Percentiles rank a stretch among this genome's conserved stretches.
These are phyloP conservation scores for Mico argentatus DNA, from an alignment of 2,797 vertebrate genomes.

Conservation along the genomic window DNA sequence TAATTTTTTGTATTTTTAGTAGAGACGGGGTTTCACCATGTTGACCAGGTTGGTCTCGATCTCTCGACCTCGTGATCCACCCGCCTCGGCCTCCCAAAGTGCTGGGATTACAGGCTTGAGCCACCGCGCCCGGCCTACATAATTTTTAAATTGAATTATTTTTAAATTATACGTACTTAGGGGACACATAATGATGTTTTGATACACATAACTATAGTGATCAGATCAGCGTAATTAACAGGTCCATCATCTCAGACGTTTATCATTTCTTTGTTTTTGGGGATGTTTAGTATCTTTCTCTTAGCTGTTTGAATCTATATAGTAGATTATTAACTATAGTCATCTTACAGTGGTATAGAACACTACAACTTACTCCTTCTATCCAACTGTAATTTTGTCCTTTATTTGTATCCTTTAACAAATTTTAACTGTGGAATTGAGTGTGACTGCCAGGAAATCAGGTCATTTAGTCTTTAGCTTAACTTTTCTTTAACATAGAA, in stretches of 20 bases:
- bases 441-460: not conserved
- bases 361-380: not conserved
- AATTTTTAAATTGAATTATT: not conserved
- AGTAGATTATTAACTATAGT: not conserved
- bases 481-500: not conserved
- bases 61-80: too few species aligned
- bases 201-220: not conserved
- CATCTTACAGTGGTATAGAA: not conserved
- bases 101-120: too few species aligned
- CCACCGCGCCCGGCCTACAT: too few species aligned
- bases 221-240: not conserved
- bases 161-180: not conserved
- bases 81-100: too few species aligned
- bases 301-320: not conserved
- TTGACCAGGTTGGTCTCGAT: too few species aligned
- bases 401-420: not conserved
- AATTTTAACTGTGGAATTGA: slow-evolving; percentile 15
- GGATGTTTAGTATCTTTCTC: not conserved
- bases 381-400: not conserved
- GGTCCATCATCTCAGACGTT: not conserved
- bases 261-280: not conserved
- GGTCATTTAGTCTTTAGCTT: not conserved
- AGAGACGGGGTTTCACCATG: too few species aligned
- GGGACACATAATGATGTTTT: not conserved
- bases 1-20: too few species aligned